Conservation (phyloP, 2,797 vertebrate genomes). For the Poecilia gillii region DNA sequence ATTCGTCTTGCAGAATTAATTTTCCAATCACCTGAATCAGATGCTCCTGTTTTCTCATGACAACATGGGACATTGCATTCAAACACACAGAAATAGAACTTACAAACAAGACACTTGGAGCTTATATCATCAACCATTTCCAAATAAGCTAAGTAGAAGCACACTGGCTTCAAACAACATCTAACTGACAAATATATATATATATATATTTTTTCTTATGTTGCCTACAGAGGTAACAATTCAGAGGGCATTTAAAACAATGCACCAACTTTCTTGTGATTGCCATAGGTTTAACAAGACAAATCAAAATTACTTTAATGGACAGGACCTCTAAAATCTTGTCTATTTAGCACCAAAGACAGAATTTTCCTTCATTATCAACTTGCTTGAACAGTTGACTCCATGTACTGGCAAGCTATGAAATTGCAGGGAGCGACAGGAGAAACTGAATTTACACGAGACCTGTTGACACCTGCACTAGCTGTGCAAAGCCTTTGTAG, state of each 20-base stretch:
- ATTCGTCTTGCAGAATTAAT: background rate
- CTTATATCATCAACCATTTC: background rate
- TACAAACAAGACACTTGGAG: conserved; percentile 6
- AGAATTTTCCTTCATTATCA: background rate
- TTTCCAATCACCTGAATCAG: conserved; percentile 3
- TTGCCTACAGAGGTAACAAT: conserved; percentile 15
- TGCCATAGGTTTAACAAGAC: conserved; percentile 23
- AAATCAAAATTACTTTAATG: conserved; percentile 14
- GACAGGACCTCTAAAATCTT: background rate
- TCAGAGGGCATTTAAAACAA: conserved; percentile 8
- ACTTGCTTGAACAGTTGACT: background rate
- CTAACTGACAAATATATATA: conserved; percentile 8
- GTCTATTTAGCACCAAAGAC: background rate
- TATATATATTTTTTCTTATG: background rate
- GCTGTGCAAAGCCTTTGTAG: background rate
- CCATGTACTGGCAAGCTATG: background rate
- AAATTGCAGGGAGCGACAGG: no score
- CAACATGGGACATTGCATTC: background rate
- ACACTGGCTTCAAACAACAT: conserved; percentile 32
- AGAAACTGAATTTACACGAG: background rate
- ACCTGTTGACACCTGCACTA: background rate
- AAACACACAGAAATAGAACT: conserved; percentile 4
- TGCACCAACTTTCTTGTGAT: background rate
- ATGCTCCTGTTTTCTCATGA: conserved; percentile 2
- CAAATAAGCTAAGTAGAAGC: conserved; percentile 6